phyloP scores from a whole-genome alignment of 2,113 vertebrate genomes.

The Aviceda subcristata region DNA sequence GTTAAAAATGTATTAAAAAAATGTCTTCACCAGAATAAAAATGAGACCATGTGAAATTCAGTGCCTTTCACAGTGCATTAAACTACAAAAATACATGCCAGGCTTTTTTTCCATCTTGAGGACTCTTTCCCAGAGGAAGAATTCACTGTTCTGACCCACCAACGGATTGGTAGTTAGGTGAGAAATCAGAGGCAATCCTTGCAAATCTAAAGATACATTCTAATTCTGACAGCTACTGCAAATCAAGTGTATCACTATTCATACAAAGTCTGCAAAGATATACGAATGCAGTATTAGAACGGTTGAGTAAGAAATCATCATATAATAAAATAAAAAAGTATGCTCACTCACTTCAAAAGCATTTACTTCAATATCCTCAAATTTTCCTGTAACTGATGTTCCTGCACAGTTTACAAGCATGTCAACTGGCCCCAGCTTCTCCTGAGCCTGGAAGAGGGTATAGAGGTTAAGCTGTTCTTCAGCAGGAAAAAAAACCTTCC shows the following conservation, averaged over 20 bases:
- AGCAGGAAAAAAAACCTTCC: not conserved
- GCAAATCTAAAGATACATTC: not conserved
- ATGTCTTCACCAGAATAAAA: not conserved
- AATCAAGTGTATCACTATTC: not conserved
- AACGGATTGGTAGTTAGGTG: not conserved
- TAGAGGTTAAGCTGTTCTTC: not conserved
- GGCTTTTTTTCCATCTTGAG: not conserved
- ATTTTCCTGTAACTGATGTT: conserved; percentile 84
- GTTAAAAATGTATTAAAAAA: not conserved
- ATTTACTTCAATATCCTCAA: conserved; percentile 90
- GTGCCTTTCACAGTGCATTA: not conserved
- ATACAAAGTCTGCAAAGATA: not conserved
- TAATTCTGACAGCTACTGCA: not conserved
- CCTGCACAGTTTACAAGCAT: conserved; percentile 98
- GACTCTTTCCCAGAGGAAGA: not conserved
- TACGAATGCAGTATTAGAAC: not conserved
- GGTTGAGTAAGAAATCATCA: not conserved
- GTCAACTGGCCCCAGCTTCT: conserved; percentile 95
- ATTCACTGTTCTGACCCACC: not conserved
- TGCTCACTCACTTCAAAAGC: conserved; percentile 84
- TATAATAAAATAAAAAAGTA: not conserved
- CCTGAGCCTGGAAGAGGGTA: conserved; percentile 84
- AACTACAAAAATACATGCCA: not conserved
- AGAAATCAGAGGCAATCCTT: not conserved
- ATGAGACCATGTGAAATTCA: not conserved